Evolutionary conservation across 30 jellyfish, hydroid and myxozoan genomes (phyloP).

Genomic region (Mastigias papua): DNA sequence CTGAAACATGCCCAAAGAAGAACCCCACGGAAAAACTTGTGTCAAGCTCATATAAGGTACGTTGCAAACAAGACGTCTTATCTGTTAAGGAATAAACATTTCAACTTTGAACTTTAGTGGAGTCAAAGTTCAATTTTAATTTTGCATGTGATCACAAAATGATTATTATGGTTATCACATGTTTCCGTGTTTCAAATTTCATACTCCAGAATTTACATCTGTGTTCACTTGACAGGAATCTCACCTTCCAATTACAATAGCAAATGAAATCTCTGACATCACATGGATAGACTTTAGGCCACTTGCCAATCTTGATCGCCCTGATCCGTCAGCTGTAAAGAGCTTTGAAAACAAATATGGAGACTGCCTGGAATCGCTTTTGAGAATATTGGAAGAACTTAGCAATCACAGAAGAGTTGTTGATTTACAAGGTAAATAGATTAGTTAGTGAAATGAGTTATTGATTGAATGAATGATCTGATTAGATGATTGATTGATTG

Average conservation of each 20-base stretch:
- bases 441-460: not conserved
- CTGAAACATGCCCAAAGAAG: constrained; percentile 59
- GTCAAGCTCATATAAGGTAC: constrained; percentile 50
- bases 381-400: constrained; percentile 38
- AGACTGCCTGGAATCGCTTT: constrained; percentile 42
- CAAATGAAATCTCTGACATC: constrained; percentile 45
- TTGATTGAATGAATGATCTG: not conserved
- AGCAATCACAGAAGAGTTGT: constrained; percentile 57
- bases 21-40: constrained; percentile 54
- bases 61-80: not conserved
- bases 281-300: constrained; percentile 70
- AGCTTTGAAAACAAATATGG: constrained; percentile 42
- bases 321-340: constrained; percentile 32
- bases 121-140: too few species aligned
- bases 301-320: constrained; percentile 11
- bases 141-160: too few species aligned
- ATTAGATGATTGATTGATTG: not conserved
- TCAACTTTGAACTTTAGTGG: too few species aligned
- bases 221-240: constrained; percentile 20
- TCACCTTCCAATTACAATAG: constrained; percentile 50
- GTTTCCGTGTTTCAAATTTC: too few species aligned
- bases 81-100: too few species aligned
- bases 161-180: too few species aligned
- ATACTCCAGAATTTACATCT: too few species aligned
- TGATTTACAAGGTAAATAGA: constrained; percentile 34